phyloP scores from a whole-genome alignment of 2,797 vertebrate species.

The Salarias fasciatus region DNA sequence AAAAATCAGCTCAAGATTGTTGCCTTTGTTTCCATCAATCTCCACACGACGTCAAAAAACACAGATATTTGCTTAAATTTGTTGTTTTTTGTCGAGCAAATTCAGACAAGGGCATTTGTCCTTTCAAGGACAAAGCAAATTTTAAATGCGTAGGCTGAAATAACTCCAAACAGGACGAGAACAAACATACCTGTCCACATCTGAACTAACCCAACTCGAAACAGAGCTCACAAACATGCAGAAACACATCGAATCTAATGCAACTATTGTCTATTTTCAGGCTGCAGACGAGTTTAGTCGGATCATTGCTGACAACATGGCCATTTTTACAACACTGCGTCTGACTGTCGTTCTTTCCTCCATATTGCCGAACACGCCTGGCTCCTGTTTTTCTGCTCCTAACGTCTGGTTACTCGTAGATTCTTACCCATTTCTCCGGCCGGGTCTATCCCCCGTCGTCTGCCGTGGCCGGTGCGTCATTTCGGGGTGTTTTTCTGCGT shows the following conservation, averaged over 20 bases:
- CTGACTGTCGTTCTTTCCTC: conserved; percentile 81
- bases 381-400: conserved; percentile 35
- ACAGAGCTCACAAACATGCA: conserved; percentile 38
- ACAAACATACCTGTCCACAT: conserved; percentile 39
- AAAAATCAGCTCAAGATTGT: conserved; percentile 43
- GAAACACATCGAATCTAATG: conserved; percentile 32
- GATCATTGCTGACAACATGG: conserved; percentile 77
- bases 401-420: conserved; percentile 35
- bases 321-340: conserved; percentile 85
- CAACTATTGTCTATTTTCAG: neutral
- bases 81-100: conserved; percentile 64
- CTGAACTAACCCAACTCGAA: conserved; percentile 38
- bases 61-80: conserved; percentile 29
- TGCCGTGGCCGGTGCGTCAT: conserved; percentile 12
- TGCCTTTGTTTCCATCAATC: conserved; percentile 23
- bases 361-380: conserved; percentile 79
- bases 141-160: conserved; percentile 87
- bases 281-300: conserved; percentile 31
- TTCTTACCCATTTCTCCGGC: conserved; percentile 76
- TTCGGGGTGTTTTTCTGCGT: conserved; percentile 51
- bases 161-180: conserved; percentile 59
- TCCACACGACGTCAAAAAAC: conserved; percentile 36
- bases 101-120: conserved; percentile 81
- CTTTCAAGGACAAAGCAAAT: conserved; percentile 89
- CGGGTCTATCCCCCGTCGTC: conserved; percentile 61